A percentile compares a stretch with the other conserved stretches of the same genome.
phyloP scores from a whole-genome alignment of 2,888 invertebrate species.

The Philhelius pedissequus region DNA sequence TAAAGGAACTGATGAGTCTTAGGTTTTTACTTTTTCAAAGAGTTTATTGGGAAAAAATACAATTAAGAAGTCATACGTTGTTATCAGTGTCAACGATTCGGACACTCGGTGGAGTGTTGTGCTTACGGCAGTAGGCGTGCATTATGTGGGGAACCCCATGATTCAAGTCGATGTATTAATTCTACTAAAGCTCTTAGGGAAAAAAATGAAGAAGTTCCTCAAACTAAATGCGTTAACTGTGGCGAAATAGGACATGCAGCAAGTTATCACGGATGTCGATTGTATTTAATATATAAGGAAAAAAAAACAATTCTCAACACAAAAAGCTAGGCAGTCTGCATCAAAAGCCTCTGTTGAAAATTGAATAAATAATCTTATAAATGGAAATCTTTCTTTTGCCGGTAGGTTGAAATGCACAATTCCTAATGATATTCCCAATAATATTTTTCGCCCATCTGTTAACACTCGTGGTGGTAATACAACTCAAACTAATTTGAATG shows the following conservation, averaged over 20 bases:
- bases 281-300: background rate
- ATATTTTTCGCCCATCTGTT: no score
- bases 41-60: constrained; percentile 1
- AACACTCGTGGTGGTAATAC: no score
- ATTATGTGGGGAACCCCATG: constrained; percentile 12
- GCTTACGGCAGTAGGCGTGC: background rate
- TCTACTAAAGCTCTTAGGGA: background rate
- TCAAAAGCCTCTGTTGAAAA: no score
- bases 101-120: constrained; percentile 8
- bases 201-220: background rate
- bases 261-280: background rate
- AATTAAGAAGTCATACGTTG: background rate
- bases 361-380: no score
- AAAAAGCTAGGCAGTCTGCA: no score
- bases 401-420: no score
- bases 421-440: no score
- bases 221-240: background rate
- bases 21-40: background rate
- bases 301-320: no score
- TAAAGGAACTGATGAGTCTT: background rate
- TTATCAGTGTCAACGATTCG: background rate
- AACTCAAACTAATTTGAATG: no score
- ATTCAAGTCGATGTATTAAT: background rate
- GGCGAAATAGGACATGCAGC: background rate
- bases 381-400: no score